Base-by-base conservation (phyloP, 2,888 invertebrate species). In the Syrista parreyssii region DNA sequence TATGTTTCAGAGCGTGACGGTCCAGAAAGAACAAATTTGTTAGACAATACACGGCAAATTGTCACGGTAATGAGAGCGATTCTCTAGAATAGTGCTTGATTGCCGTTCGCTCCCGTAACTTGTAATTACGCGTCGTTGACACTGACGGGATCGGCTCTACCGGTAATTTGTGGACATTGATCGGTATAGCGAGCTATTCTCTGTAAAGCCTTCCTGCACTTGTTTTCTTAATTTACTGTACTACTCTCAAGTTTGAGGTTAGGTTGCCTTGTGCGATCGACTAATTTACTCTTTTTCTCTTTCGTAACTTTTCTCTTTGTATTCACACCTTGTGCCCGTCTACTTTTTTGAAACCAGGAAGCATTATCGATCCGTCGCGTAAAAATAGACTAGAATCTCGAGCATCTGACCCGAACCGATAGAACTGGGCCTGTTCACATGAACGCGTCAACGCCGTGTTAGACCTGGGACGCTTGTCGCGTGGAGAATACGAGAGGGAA, bases 11-110 rank as follows among this genome's bases (percentile, higher is more conserved):
- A 55, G 55, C 55, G 55, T 55, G 55, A 31, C 71, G 30, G 30
- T 12, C 30, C 71, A 36, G 76, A 76, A 78, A 78, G 78, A 74
- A 75, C 76, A 75, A 79, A 79, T 80, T 78, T 77, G 78, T 78
- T 78, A 30, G 79, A 80, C 82, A 82, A 83, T 82, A 77, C 76
- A 77, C 71, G 73, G 73, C 81, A 81, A 83, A 83, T 83, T 81
- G 80, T 81, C 78, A 76, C 40, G 68, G 72, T 81, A 76, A 79
- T 80, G 80, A 80, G 77, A 79, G 76, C 75, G 75, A 32, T 72
- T 68, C 80, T 79, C 31, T 78, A 81, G 79, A 83, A 84, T 83
- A 79, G 80, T 31, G 36, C 80, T 79, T 84, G 84, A 84, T 84
- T 83, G 82, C 80, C 79, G 79, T 71, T 71, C 31, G 30, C 71